phyloP scores from a whole-genome alignment of 1,140 invertebrate species.

The Lutraria rhynchaena region DNA sequence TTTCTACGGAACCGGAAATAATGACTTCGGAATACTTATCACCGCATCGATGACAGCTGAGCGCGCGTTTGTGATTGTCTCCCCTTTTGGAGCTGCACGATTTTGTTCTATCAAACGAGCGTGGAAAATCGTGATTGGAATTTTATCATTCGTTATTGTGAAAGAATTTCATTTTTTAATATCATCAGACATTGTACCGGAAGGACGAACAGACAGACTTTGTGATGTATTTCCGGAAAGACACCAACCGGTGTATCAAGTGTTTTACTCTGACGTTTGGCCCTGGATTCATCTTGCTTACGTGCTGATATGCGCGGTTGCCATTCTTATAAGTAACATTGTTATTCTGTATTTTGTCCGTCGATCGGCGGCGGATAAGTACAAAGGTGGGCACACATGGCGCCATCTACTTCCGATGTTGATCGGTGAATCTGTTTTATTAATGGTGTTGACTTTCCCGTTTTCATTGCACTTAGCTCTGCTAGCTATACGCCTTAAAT shows the following conservation, averaged over 20 bases:
- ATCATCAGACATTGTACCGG: constrained; percentile 69
- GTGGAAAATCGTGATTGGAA: constrained; percentile 57
- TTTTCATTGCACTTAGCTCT: constrained; percentile 67
- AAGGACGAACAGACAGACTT: constrained; percentile 65
- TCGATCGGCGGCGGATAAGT: constrained; percentile 53
- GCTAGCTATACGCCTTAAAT: constrained; percentile 46
- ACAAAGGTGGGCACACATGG: constrained; percentile 4
- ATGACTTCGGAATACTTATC: constrained; percentile 72
- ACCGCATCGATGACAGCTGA: constrained; percentile 72
- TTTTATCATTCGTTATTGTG: constrained; percentile 58
- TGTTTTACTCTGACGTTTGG: constrained; percentile 67
- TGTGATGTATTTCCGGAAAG: constrained; percentile 65
- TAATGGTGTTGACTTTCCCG: constrained; percentile 71
- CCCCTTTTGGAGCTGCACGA: constrained; percentile 63
- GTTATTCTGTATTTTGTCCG: constrained; percentile 65
- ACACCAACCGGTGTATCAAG: constrained; percentile 48
- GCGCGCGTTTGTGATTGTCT: constrained; percentile 68
- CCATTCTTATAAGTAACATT: constrained; percentile 68
- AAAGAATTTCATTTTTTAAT: constrained; percentile 75
- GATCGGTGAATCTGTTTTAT: constrained; percentile 68
- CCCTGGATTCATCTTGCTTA: constrained; percentile 69
- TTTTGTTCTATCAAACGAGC: constrained; percentile 65
- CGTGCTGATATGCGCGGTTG: constrained; percentile 64
- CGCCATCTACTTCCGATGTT: constrained; percentile 63
- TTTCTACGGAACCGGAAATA: constrained; percentile 74